phyloP scores from a whole-genome alignment of 2,113 vertebrate species.

The Megatriorchis doriae region DNA sequence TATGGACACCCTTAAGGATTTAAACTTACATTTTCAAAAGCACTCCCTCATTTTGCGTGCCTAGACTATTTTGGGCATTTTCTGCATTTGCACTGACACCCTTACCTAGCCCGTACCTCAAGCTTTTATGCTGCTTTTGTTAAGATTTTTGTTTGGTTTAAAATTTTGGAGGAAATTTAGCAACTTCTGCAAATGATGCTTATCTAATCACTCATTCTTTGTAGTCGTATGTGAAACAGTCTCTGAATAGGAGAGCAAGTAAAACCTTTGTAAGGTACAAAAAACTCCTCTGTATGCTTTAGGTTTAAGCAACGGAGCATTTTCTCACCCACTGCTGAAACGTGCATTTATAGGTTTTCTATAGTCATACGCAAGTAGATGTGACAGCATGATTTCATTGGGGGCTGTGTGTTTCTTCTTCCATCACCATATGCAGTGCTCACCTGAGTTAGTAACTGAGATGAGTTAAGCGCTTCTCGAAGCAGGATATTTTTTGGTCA shows the following conservation, averaged over 20 bases:
- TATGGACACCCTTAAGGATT: background rate
- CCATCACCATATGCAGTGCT: background rate
- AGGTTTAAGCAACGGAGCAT: background rate
- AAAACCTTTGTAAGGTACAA: background rate
- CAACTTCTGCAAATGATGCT: background rate
- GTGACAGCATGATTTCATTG: background rate
- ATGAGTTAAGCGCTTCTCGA: fast-evolving
- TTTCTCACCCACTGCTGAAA: background rate
- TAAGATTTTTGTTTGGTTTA: background rate
- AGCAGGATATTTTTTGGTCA: background rate
- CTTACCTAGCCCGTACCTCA: background rate
- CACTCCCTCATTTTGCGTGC: background rate
- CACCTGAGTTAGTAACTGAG: background rate
- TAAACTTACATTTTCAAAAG: background rate
- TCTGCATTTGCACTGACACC: background rate
- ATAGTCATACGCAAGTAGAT: background rate
- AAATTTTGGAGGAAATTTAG: background rate
- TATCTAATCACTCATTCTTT: background rate
- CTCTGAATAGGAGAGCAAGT: background rate
- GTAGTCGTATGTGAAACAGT: background rate
- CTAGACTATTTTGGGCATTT: background rate
- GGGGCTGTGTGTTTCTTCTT: background rate
- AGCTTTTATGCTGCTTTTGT: background rate
- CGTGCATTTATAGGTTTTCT: background rate
- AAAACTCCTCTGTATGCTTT: background rate